Percentiles rank a stretch among this genome's conserved stretches.
Conservation (phyloP, 2,888 invertebrate species). For the Masnerella sp. region DNA sequence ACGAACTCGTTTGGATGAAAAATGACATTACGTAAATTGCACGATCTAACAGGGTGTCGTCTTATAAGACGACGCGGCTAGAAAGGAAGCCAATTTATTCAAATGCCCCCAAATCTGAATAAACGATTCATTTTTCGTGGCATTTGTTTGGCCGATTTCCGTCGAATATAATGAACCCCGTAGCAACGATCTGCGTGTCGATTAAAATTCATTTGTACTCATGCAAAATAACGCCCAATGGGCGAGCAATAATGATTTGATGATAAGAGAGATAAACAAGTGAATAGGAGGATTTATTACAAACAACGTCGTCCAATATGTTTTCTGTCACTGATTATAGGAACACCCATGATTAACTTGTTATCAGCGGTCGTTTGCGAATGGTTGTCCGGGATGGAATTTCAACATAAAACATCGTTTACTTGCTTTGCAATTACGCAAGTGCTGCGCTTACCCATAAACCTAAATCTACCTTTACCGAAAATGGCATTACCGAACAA, state of each 20-base stretch:
- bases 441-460: constrained; percentile 49
- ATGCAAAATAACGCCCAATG: not conserved
- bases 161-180: constrained; percentile 40
- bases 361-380: constrained; percentile 52
- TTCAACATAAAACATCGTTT: constrained; percentile 50
- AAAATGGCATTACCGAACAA: constrained; percentile 51
- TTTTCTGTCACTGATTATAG: constrained; percentile 59
- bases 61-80: constrained; percentile 21
- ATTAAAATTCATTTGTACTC: constrained; percentile 17
- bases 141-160: constrained; percentile 33
- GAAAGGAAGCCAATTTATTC: constrained; percentile 46
- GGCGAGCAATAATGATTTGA: not conserved
- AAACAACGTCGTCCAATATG: constrained; percentile 34
- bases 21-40: constrained; percentile 44
- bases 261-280: not conserved
- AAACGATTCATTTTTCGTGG: constrained; percentile 40
- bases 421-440: constrained; percentile 54
- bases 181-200: constrained; percentile 2
- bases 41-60: constrained; percentile 35
- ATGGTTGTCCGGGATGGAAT: constrained; percentile 53
- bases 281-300: constrained; percentile 10
- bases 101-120: constrained; percentile 41
- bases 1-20: constrained; percentile 38
- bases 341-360: constrained; percentile 51
- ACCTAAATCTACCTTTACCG: constrained; percentile 50